A percentile compares a stretch with the other conserved stretches of the same genome.
Conservation (phyloP, 2,888 invertebrate genomes). For the Micoletzkya japonica region DNA sequence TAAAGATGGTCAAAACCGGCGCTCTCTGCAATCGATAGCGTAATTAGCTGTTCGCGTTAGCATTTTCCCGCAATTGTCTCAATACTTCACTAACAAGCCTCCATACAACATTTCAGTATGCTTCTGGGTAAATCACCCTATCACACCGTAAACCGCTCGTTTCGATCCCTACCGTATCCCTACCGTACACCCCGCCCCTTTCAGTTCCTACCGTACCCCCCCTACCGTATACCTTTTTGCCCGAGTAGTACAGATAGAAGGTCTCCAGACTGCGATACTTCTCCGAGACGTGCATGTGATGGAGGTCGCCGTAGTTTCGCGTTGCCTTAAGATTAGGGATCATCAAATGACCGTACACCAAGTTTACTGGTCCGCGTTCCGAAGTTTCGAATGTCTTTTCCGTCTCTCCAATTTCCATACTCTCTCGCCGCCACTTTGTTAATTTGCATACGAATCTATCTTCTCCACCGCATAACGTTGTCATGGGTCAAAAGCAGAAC, state of each 20-base stretch:
- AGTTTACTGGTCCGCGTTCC: not conserved
- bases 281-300: conserved; percentile 91
- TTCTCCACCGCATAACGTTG: no score
- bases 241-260: conserved; percentile 81
- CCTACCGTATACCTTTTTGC: conserved; percentile 41
- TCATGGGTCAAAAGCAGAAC: no score
- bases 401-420: no score
- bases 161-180: no score
- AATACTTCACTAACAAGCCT: not conserved
- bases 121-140: not conserved
- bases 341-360: not conserved
- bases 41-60: no score
- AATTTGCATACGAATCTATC: no score
- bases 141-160: not conserved
- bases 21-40: conserved; percentile 72
- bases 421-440: not conserved
- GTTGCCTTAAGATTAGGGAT: conserved; percentile 75
- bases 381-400: no score
- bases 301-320: conserved; percentile 83
- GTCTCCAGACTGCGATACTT: conserved; percentile 87
- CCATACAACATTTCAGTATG: not conserved
- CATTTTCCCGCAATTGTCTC: no score
- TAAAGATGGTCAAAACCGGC: conserved; percentile 86
- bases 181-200: not conserved
- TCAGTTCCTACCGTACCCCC: no score